These are phyloP conservation scores for Enteromius thamalakanensis DNA, from an alignment of 2,797 vertebrate species.

Conservation along the genomic window DNA sequence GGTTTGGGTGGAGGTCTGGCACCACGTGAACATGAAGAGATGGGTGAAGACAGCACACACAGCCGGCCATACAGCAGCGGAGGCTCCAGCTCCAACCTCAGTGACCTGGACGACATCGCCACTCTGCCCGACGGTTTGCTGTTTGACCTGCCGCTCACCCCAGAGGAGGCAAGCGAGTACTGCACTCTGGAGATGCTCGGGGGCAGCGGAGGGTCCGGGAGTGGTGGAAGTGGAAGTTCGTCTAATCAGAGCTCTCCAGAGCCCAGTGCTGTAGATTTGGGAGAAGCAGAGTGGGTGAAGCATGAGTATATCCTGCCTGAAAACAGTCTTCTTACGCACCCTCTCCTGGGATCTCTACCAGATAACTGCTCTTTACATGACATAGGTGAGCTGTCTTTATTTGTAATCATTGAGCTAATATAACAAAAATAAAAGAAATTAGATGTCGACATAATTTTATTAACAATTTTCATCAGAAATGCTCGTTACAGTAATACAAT, in stretches of 20 bases:
- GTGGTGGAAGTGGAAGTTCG: slow-evolving; percentile 70
- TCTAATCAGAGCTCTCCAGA: slow-evolving; percentile 89
- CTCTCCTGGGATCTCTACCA: slow-evolving; percentile 72
- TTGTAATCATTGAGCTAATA: neutral
- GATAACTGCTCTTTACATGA: slow-evolving; percentile 82
- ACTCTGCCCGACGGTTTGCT: slow-evolving; percentile 83
- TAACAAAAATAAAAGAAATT: neutral
- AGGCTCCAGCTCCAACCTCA: slow-evolving; percentile 84
- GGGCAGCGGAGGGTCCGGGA: slow-evolving; percentile 49
- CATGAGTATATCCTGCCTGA: slow-evolving; percentile 81
- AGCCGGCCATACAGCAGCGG: slow-evolving; percentile 83
- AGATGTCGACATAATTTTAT: neutral
- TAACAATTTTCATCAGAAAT: neutral
- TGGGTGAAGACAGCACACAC: slow-evolving; percentile 69
- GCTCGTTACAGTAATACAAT: neutral
- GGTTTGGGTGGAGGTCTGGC: slow-evolving; percentile 60
- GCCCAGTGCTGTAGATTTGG: slow-evolving; percentile 78
- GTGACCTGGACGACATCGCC: slow-evolving; percentile 89
- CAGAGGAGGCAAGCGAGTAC: slow-evolving; percentile 84
- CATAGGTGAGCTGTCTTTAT: slow-evolving; percentile 77
- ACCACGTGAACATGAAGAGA: slow-evolving; percentile 24
- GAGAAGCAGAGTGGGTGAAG: slow-evolving; percentile 75
- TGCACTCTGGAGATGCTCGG: slow-evolving; percentile 84
- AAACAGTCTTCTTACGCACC: slow-evolving; percentile 70
- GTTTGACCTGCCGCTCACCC: slow-evolving; percentile 89